Evolutionary conservation across 2,797 vertebrate genomes (phyloP).

Genomic region (Furcifer pardalis): DNA sequence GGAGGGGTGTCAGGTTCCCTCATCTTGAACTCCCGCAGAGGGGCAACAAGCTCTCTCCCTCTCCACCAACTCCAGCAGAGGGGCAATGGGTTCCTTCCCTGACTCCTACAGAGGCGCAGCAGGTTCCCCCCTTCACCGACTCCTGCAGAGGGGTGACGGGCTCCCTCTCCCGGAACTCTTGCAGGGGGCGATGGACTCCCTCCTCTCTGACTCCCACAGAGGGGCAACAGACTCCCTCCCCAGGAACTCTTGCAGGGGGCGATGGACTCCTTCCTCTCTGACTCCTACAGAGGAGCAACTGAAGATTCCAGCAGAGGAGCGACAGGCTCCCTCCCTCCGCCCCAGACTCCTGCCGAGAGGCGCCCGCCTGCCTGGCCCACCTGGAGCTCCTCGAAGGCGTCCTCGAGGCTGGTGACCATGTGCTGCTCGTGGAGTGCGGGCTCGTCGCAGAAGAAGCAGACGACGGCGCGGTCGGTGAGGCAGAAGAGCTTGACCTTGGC

Average conservation of each 20-base stretch:
- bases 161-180: neutral
- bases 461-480: slow-evolving; percentile 87
- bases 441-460: slow-evolving; percentile 98
- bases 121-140: neutral
- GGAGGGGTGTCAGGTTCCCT: too few relatives aligned
- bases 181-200: fast-evolving
- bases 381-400: slow-evolving; percentile 97
- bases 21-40: too few relatives aligned
- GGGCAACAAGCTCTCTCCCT: neutral
- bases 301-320: neutral
- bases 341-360: too few relatives aligned
- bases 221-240: too few relatives aligned
- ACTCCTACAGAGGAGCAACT: too few relatives aligned
- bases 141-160: neutral
- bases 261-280: too few relatives aligned
- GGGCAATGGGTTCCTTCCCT: neutral
- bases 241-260: too few relatives aligned
- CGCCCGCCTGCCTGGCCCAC: slow-evolving; percentile 60
- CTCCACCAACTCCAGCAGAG: neutral
- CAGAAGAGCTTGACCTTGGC: slow-evolving; percentile 35
- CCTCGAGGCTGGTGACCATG: slow-evolving; percentile 94
- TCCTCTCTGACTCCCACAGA: neutral
- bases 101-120: neutral
- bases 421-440: slow-evolving; percentile 95
- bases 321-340: neutral